Conservation (phyloP, 2,113 vertebrate species). For the Furnarius figulus region DNA sequence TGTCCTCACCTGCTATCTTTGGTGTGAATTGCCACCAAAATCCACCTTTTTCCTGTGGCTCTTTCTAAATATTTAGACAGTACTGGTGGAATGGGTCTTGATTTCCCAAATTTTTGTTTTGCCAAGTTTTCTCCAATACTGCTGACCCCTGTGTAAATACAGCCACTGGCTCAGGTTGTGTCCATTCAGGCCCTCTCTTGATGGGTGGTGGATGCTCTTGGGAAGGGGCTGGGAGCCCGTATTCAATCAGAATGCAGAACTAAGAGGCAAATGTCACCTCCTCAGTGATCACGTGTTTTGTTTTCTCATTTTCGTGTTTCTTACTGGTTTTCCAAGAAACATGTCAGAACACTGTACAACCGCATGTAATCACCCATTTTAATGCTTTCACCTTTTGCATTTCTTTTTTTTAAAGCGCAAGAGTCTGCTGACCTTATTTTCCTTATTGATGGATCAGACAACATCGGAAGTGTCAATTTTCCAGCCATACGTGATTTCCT, state of each 20-base stretch:
- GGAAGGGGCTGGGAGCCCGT: constrained; percentile 52
- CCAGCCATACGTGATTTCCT: constrained; percentile 88
- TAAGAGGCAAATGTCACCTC: constrained; percentile 65
- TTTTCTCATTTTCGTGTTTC: constrained; percentile 80
- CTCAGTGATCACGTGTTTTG: constrained; percentile 57
- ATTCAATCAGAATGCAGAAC: constrained; percentile 96
- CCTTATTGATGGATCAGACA: constrained; percentile 99
- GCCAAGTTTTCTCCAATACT: not conserved
- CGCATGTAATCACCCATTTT: constrained; percentile 86
- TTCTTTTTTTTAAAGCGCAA: constrained; percentile 91
- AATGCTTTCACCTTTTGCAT: constrained; percentile 94
- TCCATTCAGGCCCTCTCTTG: not conserved
- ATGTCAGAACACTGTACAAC: constrained; percentile 74
- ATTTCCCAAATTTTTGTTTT: not conserved
- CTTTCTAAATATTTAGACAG: not conserved
- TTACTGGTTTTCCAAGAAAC: constrained; percentile 84
- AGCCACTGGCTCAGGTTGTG: not conserved
- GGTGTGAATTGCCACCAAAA: not conserved
- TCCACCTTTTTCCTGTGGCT: not conserved
- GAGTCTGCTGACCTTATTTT: constrained; percentile 96
- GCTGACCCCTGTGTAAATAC: not conserved
- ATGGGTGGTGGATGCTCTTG: not conserved
- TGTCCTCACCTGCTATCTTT: not conserved
- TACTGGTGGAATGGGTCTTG: not conserved
- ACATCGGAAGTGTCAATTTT: constrained; percentile 93